These are phyloP conservation scores for Ceratina japonica DNA, from an alignment of 1,140 invertebrate species.

Conservation along the genomic window DNA sequence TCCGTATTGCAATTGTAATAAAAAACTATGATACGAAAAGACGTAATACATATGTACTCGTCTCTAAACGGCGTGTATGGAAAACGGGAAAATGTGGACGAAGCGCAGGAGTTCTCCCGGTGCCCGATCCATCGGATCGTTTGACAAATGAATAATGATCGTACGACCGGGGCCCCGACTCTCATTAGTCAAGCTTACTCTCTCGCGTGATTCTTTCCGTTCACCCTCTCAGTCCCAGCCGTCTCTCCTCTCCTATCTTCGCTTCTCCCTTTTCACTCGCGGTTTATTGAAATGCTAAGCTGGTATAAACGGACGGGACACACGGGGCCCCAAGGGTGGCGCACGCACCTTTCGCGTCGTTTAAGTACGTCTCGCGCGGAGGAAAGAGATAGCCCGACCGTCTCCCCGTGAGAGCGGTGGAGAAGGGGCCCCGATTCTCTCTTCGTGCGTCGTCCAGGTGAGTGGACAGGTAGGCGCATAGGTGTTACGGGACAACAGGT, in stretches of 20 bases:
- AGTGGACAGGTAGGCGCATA: slow-evolving; percentile 66
- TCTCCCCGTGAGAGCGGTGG: slow-evolving; percentile 15
- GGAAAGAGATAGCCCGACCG: background rate
- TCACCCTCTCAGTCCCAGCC: slow-evolving; percentile 17
- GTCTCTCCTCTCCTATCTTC: slow-evolving; percentile 23
- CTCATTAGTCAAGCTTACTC: slow-evolving; percentile 73
- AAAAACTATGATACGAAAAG: too few species aligned
- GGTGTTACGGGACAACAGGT: slow-evolving; percentile 73
- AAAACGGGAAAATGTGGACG: background rate
- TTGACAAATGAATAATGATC: slow-evolving; percentile 74
- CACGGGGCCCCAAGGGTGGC: slow-evolving; percentile 40
- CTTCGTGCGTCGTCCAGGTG: slow-evolving; percentile 33
- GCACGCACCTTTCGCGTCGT: slow-evolving; percentile 40
- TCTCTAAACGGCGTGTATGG: background rate
- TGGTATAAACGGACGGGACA: slow-evolving; percentile 25
- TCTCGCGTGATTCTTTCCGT: slow-evolving; percentile 59
- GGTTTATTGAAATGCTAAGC: slow-evolving; percentile 72
- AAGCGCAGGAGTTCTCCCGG: slow-evolving; percentile 42
- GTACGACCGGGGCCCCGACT: slow-evolving; percentile 57
- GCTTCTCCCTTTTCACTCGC: slow-evolving; percentile 32
- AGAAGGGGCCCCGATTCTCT: slow-evolving; percentile 20
- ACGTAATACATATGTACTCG: too few species aligned
- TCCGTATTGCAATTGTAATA: too few species aligned
- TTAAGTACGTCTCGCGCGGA: slow-evolving; percentile 23
- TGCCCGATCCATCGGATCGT: slow-evolving; percentile 52